Evolutionary conservation across 2,797 vertebrate species (phyloP), one percentile per base, ranked within the genome.

Genomic region (Rhincodon typus): DNA sequence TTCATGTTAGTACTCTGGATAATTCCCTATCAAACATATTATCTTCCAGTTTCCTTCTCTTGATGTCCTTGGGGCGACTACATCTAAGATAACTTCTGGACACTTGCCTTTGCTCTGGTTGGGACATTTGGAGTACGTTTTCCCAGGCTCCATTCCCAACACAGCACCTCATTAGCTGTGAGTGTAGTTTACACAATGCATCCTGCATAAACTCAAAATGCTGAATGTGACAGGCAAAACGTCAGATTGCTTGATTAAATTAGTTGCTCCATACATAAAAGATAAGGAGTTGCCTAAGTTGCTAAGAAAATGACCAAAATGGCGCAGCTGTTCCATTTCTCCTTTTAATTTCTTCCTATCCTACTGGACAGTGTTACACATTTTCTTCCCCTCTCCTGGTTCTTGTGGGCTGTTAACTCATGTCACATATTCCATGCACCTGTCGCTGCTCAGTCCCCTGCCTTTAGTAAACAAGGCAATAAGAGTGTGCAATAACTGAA

Each of bases 341-440:
- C 12, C 74, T 15, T 86, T 12, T 74, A 8, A 50, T 10, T 21
- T 12, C 1, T 50, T 25, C 50, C 10, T 13, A 34, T 84, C 34
- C 7, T 21, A 38, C 38, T 95, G 12, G 15, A 67, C 25, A 46
- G 17, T 38, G 6, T 10, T 67, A 25, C 17, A 25, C 30, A 19
- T 84, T 42, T 30, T 66, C 96, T 66, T 96, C 88, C 38, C 96
- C 96, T 95, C 72, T 6, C 5, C 96, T 42, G 87, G 79, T 96
- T 95, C 82, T 95, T 96, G 96, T 96, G 95, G 91, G 96, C 86
- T 96, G 38, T 30, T 74, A 74, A 34, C 7, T 4, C 23, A 7
- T 21, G 23, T 23, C 69, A 70, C 69, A 6, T 23, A 4, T 70
- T 2, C 23, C 69, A 7, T 70, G 7, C 19, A 74, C 27, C 27